Base-by-base conservation (phyloP, 2,888 invertebrate genomes). In the Synergus itoensis region DNA sequence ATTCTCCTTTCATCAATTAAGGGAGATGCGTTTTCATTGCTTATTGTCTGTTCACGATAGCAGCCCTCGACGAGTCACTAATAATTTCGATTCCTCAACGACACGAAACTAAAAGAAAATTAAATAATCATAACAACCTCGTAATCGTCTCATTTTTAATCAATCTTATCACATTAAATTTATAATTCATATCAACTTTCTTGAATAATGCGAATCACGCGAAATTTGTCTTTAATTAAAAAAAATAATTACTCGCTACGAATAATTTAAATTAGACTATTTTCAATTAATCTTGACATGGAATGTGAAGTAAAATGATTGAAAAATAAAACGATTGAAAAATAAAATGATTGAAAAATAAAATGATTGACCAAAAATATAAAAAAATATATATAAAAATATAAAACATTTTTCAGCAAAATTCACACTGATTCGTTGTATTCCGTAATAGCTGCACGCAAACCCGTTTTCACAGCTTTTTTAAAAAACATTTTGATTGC, bases 41-140 rank as follows among this genome's bases (percentile, higher is more conserved):
- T 92, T 82, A 82, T 82, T 82, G 82, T 92, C 91, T 90, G 90
- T 90, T 91, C 91, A 91, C 91, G 90, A 91, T 91, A 91, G 91
- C 91, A 91, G 91, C 90, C 88, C 87, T 89, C 89, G 79, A 82
- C 82, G 82, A 82, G 78, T 82, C 78, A 78, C 78, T 82, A 77
- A 81, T 80, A 28, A 28, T 28, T 80, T 80, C 62, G 78, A 80
- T 73, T 79, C 63, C 64, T 75, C 75, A 67, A 67, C 53, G 45
- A 76, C 67, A 77, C 40, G 3, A 60, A 62, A 40, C 16, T 40
- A 57, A 53, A 60, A 1, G 5, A 11, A 62, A 36, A 62, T 48
- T 0, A 18, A 43, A 16, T 45, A 14, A 36, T 1, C 40, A 9
- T 7, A 28, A 28, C 2, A 28, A 28, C 41, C 43, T 40, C 40